Evolutionary conservation across 2,113 vertebrate genomes (phyloP).

Genomic region (Corythoichthys haematopterus): DNA sequence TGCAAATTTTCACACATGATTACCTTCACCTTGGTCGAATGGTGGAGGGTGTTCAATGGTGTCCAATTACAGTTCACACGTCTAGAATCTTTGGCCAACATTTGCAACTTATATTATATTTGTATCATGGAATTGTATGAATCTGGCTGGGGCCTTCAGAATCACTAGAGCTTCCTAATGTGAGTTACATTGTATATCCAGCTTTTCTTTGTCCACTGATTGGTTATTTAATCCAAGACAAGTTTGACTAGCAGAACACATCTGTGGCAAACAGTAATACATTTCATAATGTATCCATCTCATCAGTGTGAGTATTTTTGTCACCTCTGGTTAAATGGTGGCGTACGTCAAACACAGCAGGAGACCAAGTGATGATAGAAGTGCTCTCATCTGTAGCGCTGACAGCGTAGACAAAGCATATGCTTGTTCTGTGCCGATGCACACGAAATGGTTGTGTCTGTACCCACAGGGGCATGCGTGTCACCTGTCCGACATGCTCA

Average conservation of each 20-base stretch:
- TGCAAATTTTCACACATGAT: not conserved
- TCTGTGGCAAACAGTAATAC: not conserved
- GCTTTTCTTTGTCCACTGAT: not conserved
- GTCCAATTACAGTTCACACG: not conserved
- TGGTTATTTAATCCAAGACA: not conserved
- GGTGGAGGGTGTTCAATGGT: too few species aligned
- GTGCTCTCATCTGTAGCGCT: constrained; percentile 24
- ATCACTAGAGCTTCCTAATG: not conserved
- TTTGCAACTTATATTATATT: not conserved
- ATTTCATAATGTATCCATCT: not conserved
- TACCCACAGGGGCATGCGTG: not conserved
- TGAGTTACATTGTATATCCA: not conserved
- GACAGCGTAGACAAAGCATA: constrained; percentile 32
- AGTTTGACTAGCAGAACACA: not conserved
- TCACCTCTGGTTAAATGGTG: constrained; percentile 20
- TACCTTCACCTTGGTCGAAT: not conserved
- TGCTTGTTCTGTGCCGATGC: constrained; percentile 14
- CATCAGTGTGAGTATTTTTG: not conserved
- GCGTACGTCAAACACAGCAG: constrained; percentile 39
- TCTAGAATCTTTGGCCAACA: not conserved
- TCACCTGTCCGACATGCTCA: not conserved
- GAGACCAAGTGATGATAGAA: constrained; percentile 42
- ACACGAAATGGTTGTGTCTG: not conserved
- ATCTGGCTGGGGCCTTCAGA: not conserved
- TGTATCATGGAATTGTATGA: not conserved